A percentile compares a stretch with the other conserved stretches of the same genome.
phyloP scores from a whole-genome alignment of 1,140 invertebrate species.

The Philaenus spumarius region DNA sequence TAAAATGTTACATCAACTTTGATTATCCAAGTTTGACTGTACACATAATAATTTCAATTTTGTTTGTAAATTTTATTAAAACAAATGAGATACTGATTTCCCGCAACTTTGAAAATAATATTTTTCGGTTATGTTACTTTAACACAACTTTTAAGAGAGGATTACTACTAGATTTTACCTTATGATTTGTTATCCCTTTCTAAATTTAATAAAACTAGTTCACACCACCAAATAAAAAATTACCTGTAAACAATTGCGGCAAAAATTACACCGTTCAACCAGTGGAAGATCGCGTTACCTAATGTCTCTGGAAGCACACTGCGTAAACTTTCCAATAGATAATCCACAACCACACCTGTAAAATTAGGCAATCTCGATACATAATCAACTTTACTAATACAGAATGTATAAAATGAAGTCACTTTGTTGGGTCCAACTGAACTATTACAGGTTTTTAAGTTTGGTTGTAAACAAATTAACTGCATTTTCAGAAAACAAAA shows the following conservation, averaged over 20 bases:
- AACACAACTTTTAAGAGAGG: neutral
- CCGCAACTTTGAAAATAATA: neutral
- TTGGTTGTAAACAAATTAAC: too few species aligned
- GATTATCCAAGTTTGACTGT: too few species aligned
- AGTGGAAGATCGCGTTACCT: slow-evolving; percentile 51
- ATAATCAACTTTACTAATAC: too few species aligned
- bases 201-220: slow-evolving; percentile 15
- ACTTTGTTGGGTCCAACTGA: too few species aligned
- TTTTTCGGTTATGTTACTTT: neutral
- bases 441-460: too few species aligned
- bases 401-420: too few species aligned
- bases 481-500: too few species aligned
- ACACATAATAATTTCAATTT: too few species aligned
- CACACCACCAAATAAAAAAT: slow-evolving; percentile 21
- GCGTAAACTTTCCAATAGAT: slow-evolving; percentile 57
- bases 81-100: slow-evolving; percentile 2
- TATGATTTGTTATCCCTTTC: neutral
- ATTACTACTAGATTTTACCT: neutral
- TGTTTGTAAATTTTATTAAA: too few species aligned
- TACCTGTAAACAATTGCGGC: slow-evolving; percentile 58
- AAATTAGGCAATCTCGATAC: too few species aligned
- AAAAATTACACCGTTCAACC: slow-evolving; percentile 54
- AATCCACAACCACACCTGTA: slow-evolving; percentile 76
- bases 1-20: too few species aligned
- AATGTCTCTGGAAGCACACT: slow-evolving; percentile 47